phyloP scores from a whole-genome alignment of 2,797 vertebrate genomes.

The Ctenopoma kingsleyae region DNA sequence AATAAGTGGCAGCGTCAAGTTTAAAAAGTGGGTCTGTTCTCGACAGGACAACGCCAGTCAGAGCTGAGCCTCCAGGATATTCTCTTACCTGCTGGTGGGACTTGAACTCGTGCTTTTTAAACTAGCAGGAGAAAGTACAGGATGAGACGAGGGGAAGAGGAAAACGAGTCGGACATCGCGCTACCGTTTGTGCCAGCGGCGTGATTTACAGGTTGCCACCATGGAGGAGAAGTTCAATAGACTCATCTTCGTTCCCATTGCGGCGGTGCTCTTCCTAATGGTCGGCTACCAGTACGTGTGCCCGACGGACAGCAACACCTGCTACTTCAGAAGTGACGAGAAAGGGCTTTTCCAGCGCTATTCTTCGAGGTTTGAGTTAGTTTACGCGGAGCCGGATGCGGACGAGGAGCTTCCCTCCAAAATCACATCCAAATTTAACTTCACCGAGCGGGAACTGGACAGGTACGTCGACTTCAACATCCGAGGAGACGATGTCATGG shows the following conservation, averaged over 20 bases:
- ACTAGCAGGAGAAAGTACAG: slow-evolving; percentile 28
- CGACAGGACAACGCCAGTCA: slow-evolving; percentile 24
- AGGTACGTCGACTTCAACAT: slow-evolving; percentile 90
- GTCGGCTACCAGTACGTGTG: slow-evolving; percentile 94
- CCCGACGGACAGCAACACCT: slow-evolving; percentile 87
- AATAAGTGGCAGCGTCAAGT: slow-evolving; percentile 40
- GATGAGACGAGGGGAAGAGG: slow-evolving; percentile 59
- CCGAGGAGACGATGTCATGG: slow-evolving; percentile 92
- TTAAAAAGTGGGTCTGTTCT: slow-evolving; percentile 38
- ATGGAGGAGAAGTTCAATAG: slow-evolving; percentile 94
- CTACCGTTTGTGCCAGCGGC: slow-evolving; percentile 51
- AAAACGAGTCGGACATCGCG: slow-evolving; percentile 45
- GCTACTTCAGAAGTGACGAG: slow-evolving; percentile 80
- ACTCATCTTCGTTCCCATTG: slow-evolving; percentile 90
- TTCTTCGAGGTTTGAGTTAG: slow-evolving; percentile 63
- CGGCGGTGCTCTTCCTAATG: slow-evolving; percentile 90
- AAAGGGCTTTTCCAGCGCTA: slow-evolving; percentile 67
- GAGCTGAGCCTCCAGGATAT: neutral
- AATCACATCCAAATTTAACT: slow-evolving; percentile 86
- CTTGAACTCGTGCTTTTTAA: neutral
- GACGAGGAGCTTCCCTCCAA: slow-evolving; percentile 81
- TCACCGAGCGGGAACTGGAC: slow-evolving; percentile 89
- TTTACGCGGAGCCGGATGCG: slow-evolving; percentile 74
- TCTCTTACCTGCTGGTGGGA: slow-evolving; percentile 11
- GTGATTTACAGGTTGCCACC: slow-evolving; percentile 69